Evolutionary conservation across 1,140 invertebrate genomes (phyloP).

Genomic region (Drosophila oshimai): DNA sequence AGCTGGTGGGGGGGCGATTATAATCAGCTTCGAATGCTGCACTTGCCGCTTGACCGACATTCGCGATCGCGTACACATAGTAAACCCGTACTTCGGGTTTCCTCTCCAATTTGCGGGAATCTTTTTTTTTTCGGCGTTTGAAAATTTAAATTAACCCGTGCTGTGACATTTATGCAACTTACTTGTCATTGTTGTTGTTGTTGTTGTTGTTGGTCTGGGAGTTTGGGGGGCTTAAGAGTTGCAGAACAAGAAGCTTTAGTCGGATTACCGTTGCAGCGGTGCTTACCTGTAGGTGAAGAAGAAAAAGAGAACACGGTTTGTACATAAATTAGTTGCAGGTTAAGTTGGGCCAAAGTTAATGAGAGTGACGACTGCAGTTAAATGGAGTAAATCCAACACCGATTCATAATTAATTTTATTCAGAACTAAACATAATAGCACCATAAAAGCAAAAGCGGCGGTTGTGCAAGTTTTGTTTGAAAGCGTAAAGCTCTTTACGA

Average conservation of each 20-base stretch:
- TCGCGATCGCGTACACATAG: constrained; percentile 14
- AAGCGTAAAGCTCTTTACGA: background rate
- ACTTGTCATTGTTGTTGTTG: constrained; percentile 17
- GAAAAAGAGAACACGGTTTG: background rate
- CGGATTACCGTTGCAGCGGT: background rate
- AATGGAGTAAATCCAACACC: background rate
- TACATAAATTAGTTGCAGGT: constrained; percentile 3
- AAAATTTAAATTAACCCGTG: constrained; percentile 24
- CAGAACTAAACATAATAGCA: background rate
- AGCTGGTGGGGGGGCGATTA: background rate
- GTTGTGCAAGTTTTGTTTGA: background rate
- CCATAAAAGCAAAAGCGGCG: background rate
- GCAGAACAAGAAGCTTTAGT: background rate
- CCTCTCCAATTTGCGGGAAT: background rate
- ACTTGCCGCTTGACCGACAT: constrained; percentile 56
- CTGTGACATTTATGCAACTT: constrained; percentile 45
- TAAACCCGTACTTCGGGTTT: constrained; percentile 32
- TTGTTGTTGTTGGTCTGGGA: constrained; percentile 17
- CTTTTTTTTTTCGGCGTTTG: constrained; percentile 8
- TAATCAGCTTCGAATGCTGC: constrained; percentile 37
- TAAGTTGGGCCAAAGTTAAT: background rate
- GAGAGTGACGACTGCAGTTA: background rate
- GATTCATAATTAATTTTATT: background rate
- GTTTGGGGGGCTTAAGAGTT: constrained; percentile 2
- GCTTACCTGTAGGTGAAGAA: constrained; percentile 24